These are phyloP conservation scores for Bovichtus diacanthus DNA, from an alignment of 2,797 vertebrate species.

Conservation along the genomic window DNA sequence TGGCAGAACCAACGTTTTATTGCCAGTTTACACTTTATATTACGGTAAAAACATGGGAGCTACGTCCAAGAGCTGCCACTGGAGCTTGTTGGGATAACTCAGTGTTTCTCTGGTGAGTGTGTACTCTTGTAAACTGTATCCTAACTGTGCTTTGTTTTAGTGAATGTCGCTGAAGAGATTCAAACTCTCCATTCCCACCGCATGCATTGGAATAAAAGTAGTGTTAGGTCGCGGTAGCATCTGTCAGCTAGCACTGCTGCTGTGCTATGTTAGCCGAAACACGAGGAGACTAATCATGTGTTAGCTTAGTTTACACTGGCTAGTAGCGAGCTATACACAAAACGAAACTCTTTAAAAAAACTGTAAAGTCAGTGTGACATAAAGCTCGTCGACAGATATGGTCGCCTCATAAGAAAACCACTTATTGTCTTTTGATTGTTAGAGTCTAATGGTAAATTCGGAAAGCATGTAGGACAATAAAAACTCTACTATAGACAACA, in stretches of 20 bases:
- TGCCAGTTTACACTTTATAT: background rate
- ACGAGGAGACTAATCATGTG: slow-evolving; percentile 44
- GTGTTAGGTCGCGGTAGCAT: background rate
- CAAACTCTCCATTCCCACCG: background rate
- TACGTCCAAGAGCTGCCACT: background rate
- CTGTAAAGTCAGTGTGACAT: background rate
- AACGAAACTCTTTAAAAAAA: slow-evolving; percentile 7
- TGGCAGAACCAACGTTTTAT: background rate
- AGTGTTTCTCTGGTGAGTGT: slow-evolving; percentile 43
- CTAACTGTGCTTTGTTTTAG: background rate
- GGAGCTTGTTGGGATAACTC: slow-evolving; percentile 13
- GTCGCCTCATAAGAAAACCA: rapidly evolving
- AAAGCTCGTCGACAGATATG: rapidly evolving
- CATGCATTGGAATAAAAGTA: background rate
- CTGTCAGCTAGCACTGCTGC: background rate
- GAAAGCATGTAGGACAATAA: rapidly evolving
- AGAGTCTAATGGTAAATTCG: background rate
- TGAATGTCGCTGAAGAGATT: background rate
- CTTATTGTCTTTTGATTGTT: rapidly evolving
- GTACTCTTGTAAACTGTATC: background rate
- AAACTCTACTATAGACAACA: rapidly evolving
- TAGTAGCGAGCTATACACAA: slow-evolving; percentile 7
- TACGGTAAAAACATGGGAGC: slow-evolving; percentile 82
- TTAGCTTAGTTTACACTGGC: slow-evolving; percentile 35
- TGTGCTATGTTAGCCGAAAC: slow-evolving; percentile 22